phyloP scores from a whole-genome alignment of 2,113 vertebrate genomes.

The Propithecus coquereli region DNA sequence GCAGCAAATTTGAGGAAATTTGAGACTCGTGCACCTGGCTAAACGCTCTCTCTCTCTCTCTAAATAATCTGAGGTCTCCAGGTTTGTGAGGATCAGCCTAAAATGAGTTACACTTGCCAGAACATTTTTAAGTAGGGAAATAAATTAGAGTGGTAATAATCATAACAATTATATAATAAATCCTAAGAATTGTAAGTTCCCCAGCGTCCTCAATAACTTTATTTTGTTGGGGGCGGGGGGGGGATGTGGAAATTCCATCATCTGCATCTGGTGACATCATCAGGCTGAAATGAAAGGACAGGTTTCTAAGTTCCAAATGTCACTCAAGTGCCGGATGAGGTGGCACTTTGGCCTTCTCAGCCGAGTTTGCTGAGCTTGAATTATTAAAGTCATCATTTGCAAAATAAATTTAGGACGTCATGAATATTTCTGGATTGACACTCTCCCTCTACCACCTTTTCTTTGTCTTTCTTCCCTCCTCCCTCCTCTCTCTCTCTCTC shows the following conservation, averaged over 20 bases:
- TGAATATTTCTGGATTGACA: conserved; percentile 1
- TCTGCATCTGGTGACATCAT: conserved; percentile 63
- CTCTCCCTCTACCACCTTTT: not conserved
- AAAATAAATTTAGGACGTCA: conserved; percentile 36
- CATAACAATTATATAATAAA: conserved; percentile 76
- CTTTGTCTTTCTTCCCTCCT: not conserved
- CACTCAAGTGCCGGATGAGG: conserved; percentile 16
- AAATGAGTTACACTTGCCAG: conserved; percentile 75
- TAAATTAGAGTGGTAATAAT: conserved; percentile 76
- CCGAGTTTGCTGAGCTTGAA: not conserved
- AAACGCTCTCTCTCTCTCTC: conserved; percentile 59
- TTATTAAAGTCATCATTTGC: conserved; percentile 39
- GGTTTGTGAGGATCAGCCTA: conserved; percentile 38
- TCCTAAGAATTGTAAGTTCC: conserved; percentile 48
- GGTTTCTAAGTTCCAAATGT: conserved; percentile 34
- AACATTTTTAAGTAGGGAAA: conserved; percentile 77
- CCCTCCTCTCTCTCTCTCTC: too few species aligned
- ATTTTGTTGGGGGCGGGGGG: not conserved
- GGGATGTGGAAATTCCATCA: conserved; percentile 40
- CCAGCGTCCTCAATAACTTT: conserved; percentile 48
- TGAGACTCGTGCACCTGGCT: conserved; percentile 71
- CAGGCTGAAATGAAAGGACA: not conserved
- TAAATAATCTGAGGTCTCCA: conserved; percentile 63
- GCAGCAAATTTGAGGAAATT: conserved; percentile 62
- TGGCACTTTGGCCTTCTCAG: not conserved